Evolutionary conservation across 2,113 vertebrate species (phyloP), one percentile per base, ranked within the genome.

Genomic region (Symphodus melops): DNA sequence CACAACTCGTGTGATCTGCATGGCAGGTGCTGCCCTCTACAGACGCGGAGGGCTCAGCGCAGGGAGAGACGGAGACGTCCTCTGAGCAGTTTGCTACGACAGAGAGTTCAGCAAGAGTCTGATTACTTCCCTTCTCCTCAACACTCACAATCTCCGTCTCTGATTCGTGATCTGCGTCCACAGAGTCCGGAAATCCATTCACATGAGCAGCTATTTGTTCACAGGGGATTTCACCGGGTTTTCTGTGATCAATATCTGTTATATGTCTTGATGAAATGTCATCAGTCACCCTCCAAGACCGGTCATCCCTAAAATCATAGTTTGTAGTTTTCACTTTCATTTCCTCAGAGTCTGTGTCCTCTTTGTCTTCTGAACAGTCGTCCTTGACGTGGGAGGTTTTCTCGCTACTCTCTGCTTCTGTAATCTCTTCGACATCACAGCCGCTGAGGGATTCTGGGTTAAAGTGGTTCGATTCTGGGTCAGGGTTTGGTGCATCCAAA

Each of bases 1-100:
- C 9, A 56, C 16, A 20, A 5, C 19, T 10, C 16, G 76, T 23
- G 17, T 1, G 13, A 9, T 66, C 61, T 10, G 55, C 21, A 9
- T 17, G 44, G 66, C 53, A 52, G 1, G 36, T 75, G 83, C 76
- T 79, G 88, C 82, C 91, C 85, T 48, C 87, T 86, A 37, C n/a
- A 53, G 89, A 71, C 48, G 5, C 0, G 48, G 77, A 79, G 63
- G 68, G 53, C 61, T 77, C 55, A 36, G 39, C 11, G 28, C 25
- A 62, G 20, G 68, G 21, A 20, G 51, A 63, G 33, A 51, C 41
- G 19, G 65, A 46, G 56, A 67, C n/a, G 6, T 54, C 68, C 28
- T 81, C 68, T 20, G 3, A 46, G 49, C 44, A n/a, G 25, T 6
- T 14, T 33, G 28, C 28, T 33, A 33, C 28, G 28, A 33, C 28